Conservation (phyloP, 2,797 vertebrate species). For the Toxotes lorentzi region DNA sequence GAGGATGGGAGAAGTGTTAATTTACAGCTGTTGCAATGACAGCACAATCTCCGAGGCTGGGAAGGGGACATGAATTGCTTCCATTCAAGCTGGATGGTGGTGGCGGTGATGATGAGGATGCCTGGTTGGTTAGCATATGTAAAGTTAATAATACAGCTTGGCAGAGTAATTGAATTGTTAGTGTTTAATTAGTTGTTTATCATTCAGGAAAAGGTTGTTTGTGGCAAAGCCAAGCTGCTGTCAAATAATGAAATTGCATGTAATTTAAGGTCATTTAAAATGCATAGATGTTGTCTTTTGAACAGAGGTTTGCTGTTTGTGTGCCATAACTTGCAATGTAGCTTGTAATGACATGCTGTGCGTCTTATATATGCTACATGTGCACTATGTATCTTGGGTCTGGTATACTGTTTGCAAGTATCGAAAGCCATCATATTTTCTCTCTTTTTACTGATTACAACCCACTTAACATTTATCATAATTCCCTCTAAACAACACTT, state of each 20-base stretch:
- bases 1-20: conserved; percentile 49
- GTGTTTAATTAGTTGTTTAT: conserved; percentile 56
- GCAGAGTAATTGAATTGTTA: conserved; percentile 52
- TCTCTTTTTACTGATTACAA: not conserved
- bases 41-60: conserved; percentile 26
- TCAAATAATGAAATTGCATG: not conserved
- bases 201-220: conserved; percentile 28
- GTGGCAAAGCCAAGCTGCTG: conserved; percentile 15
- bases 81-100: conserved; percentile 32
- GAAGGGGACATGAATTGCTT: conserved; percentile 10
- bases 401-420: not conserved
- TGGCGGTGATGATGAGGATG: conserved; percentile 11
- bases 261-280: conserved; percentile 16
- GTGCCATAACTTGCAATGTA: not conserved
- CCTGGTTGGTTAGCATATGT: conserved; percentile 42
- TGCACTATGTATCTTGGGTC: not conserved
- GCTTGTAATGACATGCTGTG: not conserved
- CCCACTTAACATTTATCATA: conserved; percentile 4
- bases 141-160: conserved; percentile 51
- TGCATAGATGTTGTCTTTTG: conserved; percentile 5
- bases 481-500: conserved; percentile 9
- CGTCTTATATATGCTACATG: not conserved
- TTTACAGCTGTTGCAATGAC: conserved; percentile 56
- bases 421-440: not conserved
- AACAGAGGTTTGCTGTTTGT: not conserved